Conservation (phyloP, 2,113 vertebrate genomes). For the Coregonus clupeaformis region DNA sequence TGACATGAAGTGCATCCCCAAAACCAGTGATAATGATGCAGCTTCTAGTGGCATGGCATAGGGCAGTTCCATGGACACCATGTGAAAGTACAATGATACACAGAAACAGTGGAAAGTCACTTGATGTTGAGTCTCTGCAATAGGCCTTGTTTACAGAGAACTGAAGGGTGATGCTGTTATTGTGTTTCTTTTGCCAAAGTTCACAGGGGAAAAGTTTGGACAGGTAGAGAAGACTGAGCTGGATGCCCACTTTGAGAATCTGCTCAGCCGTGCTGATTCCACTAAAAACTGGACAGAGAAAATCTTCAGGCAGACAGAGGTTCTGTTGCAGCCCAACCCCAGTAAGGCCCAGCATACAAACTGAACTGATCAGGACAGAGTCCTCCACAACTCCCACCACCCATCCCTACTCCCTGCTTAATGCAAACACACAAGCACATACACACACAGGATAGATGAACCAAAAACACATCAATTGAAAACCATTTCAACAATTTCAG, state of each 20-base stretch:
- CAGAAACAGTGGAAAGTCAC: too few species aligned
- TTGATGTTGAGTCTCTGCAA: not conserved
- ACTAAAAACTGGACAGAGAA: slow-evolving; percentile 96
- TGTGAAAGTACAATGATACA: too few species aligned
- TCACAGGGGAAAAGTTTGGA: slow-evolving; percentile 93
- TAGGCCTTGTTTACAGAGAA: not conserved
- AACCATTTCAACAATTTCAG: too few species aligned
- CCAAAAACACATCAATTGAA: too few species aligned
- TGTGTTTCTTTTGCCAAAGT: slow-evolving; percentile 66
- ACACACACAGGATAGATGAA: too few species aligned
- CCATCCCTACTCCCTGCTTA: too few species aligned
- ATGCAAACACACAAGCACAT: too few species aligned
- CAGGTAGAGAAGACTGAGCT: slow-evolving; percentile 93
- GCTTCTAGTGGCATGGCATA: too few species aligned
- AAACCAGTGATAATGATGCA: too few species aligned
- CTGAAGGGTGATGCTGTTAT: not conserved
- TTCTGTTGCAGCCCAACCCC: slow-evolving; percentile 92
- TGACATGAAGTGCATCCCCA: too few species aligned
- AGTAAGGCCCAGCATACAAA: slow-evolving; percentile 72
- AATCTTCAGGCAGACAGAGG: slow-evolving; percentile 88
- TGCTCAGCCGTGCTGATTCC: slow-evolving; percentile 86
- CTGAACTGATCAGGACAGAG: not conserved
- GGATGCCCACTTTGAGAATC: slow-evolving; percentile 90
- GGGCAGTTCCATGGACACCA: too few species aligned
- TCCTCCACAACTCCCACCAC: too few species aligned